Evolutionary conservation across 1,140 invertebrate genomes (phyloP), one percentile per base, ranked within the genome.

Genomic region (Ostrea edulis): DNA sequence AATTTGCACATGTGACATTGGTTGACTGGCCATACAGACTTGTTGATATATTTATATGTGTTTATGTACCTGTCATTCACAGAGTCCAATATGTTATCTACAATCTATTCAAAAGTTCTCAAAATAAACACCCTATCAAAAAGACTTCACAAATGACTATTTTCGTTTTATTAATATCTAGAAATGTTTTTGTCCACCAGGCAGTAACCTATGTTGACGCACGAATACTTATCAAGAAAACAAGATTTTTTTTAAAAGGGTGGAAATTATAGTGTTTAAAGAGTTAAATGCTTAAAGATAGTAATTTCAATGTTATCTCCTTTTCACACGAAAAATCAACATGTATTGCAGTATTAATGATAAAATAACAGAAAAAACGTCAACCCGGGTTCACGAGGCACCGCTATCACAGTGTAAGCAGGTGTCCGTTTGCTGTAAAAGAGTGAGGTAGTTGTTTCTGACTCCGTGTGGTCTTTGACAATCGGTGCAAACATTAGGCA

Each of bases 261-360:
- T 77, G 22, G 68, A 77, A 62, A 77, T 77, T 77, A 35, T 25
- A 77, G 25, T 77, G 68, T 29, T 77, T 29, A 77, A 77, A 77
- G 14, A 77, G 68, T 77, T 77, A 35, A 77, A 77, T 77, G 68
- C 68, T 35, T 35, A 14, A 14, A 77, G 68, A 77, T 77, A 77
- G 68, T 35, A 35, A 77, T 77, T 77, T 77, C 68, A 77, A 77
- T 77, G 29, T 77, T 77, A 77, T 77, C 68, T 77, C 68, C 68
- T 77, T 77, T 77, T 77, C 68, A 77, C 68, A 77, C 68, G 68
- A 77, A 77, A 77, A 77, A 77, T 77, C 68, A 77, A 77, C 68
- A 77, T 77, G 25, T 77, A 77, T 77, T 77, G 68, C 68, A 77
- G 68, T 77, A 77, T 77, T 77, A 77, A 77, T 77, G 68, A 77